phyloP scores from a whole-genome alignment of 2,113 vertebrate species.

The Varanus salvator region DNA sequence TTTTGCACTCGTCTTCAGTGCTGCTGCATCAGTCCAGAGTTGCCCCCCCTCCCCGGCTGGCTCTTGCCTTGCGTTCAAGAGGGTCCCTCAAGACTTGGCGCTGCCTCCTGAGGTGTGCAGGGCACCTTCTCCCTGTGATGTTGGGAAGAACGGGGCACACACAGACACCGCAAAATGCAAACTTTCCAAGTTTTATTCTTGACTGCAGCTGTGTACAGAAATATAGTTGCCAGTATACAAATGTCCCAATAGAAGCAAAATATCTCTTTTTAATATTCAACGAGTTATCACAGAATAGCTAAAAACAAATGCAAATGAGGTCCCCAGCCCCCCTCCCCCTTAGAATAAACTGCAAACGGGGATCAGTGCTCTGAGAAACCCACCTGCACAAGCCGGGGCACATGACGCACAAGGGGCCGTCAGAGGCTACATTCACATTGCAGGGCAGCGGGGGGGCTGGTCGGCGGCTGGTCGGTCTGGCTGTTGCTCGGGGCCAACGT shows the following conservation, averaged over 20 bases:
- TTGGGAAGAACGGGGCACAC: conserved; percentile 54
- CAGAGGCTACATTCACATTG: conserved; percentile 73
- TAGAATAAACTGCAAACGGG: conserved; percentile 77
- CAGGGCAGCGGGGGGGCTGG: conserved; percentile 74
- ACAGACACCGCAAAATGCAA: conserved; percentile 76
- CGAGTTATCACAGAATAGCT: conserved; percentile 88
- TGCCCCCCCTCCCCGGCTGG: no score
- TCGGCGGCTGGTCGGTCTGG: conserved; percentile 69
- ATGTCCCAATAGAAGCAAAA: conserved; percentile 93
- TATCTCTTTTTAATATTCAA: conserved; percentile 93
- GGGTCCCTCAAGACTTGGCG: no score
- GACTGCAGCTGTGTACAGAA: conserved; percentile 94
- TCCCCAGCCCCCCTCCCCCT: conserved; percentile 65
- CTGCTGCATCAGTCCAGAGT: no score
- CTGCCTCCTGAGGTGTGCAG: not conserved
- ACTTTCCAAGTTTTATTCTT: conserved; percentile 89
- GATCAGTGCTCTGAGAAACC: conserved; percentile 80
- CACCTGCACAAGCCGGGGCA: conserved; percentile 79
- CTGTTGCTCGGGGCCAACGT: conserved; percentile 34
- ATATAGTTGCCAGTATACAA: conserved; percentile 97
- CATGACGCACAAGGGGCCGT: conserved; percentile 69
- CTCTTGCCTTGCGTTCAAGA: no score
- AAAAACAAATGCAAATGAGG: conserved; percentile 89
- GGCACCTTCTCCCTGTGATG: not conserved
- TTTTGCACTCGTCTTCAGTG: no score